Evolutionary conservation across 30 jellyfish, hydroid and myxozoan species (phyloP).

Genomic region (Rhopilema esculentum): DNA sequence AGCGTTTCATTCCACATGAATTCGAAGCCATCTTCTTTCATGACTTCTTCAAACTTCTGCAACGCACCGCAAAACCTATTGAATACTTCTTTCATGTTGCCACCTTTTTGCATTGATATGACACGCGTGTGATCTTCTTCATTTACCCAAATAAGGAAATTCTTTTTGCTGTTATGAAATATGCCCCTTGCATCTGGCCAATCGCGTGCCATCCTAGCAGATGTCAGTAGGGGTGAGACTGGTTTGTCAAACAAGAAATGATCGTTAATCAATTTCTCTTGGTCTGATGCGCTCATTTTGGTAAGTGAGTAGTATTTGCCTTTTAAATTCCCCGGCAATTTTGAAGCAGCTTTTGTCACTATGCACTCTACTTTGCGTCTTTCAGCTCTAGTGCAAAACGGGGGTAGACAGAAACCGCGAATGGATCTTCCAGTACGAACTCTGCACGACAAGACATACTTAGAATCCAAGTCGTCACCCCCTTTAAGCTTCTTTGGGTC

Average conservation of each 20-base stretch:
- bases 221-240: slow-evolving; percentile 86
- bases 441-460: slow-evolving; percentile 84
- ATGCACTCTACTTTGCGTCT: slow-evolving; percentile 71
- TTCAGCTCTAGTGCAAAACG: slow-evolving; percentile 88
- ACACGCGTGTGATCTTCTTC: slow-evolving; percentile 93
- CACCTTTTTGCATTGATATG: slow-evolving; percentile 93
- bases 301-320: slow-evolving; percentile 70
- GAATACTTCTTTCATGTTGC: slow-evolving; percentile 84
- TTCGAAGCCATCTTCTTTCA: slow-evolving; percentile 65
- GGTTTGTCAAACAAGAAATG: slow-evolving; percentile 91
- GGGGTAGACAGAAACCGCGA: slow-evolving; percentile 81
- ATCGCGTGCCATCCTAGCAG: slow-evolving; percentile 89
- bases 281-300: slow-evolving; percentile 66
- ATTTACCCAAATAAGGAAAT: slow-evolving; percentile 89
- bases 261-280: slow-evolving; percentile 66
- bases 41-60: slow-evolving; percentile 58
- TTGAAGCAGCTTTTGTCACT: slow-evolving; percentile 49
- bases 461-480: slow-evolving; percentile 80
- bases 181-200: slow-evolving; percentile 95
- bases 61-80: slow-evolving; percentile 78
- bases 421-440: slow-evolving; percentile 85
- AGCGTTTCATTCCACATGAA: slow-evolving; percentile 94
- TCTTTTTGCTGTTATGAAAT: slow-evolving; percentile 79
- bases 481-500: slow-evolving; percentile 61
- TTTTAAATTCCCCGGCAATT: slow-evolving; percentile 63